These are phyloP conservation scores for Aeoliscus strigatus DNA, from an alignment of 2,797 vertebrate genomes.

Conservation along the genomic window DNA sequence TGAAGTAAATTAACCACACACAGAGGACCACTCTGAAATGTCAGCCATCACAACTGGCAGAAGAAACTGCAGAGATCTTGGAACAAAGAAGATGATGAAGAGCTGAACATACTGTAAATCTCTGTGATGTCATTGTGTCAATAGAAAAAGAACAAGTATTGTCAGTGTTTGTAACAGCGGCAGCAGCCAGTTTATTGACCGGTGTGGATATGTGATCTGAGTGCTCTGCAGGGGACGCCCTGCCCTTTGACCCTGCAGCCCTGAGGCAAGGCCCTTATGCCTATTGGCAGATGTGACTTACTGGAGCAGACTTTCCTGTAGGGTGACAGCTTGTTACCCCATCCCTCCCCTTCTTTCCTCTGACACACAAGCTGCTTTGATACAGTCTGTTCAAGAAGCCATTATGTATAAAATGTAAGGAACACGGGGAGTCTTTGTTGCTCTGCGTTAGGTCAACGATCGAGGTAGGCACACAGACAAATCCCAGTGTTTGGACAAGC, in stretches of 20 bases:
- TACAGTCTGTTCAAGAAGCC: not conserved
- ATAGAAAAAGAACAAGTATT: conserved; percentile 41
- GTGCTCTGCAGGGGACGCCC: conserved; percentile 49
- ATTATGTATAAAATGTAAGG: not conserved
- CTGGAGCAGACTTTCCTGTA: conserved; percentile 63
- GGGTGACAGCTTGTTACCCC: conserved; percentile 68
- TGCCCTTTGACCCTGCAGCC: conserved; percentile 67
- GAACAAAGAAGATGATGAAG: conserved; percentile 5
- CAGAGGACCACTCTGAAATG: not conserved
- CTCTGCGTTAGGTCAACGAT: no score
- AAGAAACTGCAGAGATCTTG: not conserved
- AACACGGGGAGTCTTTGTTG: not conserved
- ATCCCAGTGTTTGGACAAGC: no score
- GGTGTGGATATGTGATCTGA: conserved; percentile 68
- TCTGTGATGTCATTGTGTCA: conserved; percentile 22
- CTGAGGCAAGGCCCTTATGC: conserved; percentile 59
- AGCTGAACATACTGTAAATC: conserved; percentile 36
- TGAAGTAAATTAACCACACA: not conserved
- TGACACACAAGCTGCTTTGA: conserved; percentile 5
- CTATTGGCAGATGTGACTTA: conserved; percentile 70
- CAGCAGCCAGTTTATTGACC: conserved; percentile 69
- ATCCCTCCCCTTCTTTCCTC: not conserved
- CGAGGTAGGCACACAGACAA: no score
- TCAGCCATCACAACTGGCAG: not conserved
- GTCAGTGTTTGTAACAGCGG: conserved; percentile 58